Evolutionary conservation across 2,888 invertebrate genomes (phyloP).

Genomic region (Tachina grossa): DNA sequence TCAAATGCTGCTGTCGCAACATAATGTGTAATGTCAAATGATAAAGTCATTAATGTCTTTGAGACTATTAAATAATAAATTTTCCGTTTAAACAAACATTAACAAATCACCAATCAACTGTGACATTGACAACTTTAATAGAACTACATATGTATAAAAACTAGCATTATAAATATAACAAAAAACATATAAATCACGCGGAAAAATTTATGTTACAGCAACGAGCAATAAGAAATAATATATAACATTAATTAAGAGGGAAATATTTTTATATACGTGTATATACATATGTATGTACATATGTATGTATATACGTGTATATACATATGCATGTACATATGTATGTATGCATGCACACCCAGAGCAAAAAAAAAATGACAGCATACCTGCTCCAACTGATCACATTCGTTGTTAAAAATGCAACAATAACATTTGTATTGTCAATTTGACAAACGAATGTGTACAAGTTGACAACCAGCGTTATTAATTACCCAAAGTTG

Average conservation of each 20-base stretch:
- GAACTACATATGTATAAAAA: constrained; percentile 33
- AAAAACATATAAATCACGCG: constrained; percentile 43
- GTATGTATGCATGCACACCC: background rate
- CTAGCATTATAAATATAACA: constrained; percentile 32
- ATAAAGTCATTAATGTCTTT: constrained; percentile 66
- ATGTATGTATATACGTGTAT: background rate
- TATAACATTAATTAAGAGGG: background rate
- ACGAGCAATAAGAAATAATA: constrained; percentile 9
- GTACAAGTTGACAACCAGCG: too few species aligned
- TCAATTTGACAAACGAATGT: too few species aligned
- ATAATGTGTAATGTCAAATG: constrained; percentile 61
- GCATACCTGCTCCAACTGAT: too few species aligned
- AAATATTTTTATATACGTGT: background rate
- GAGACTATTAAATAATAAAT: constrained; percentile 57
- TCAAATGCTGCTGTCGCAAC: constrained; percentile 17
- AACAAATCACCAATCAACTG: constrained; percentile 59
- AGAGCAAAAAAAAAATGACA: too few species aligned
- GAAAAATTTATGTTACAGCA: constrained; percentile 42
- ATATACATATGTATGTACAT: background rate
- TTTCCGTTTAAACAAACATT: constrained; percentile 49
- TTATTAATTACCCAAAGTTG: too few species aligned
- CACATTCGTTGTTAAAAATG: too few species aligned
- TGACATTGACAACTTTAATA: constrained; percentile 59
- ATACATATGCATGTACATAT: background rate
- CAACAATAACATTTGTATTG: too few species aligned